Evolutionary conservation across 2,113 vertebrate species (phyloP).

Genomic region (Morone saxatilis): DNA sequence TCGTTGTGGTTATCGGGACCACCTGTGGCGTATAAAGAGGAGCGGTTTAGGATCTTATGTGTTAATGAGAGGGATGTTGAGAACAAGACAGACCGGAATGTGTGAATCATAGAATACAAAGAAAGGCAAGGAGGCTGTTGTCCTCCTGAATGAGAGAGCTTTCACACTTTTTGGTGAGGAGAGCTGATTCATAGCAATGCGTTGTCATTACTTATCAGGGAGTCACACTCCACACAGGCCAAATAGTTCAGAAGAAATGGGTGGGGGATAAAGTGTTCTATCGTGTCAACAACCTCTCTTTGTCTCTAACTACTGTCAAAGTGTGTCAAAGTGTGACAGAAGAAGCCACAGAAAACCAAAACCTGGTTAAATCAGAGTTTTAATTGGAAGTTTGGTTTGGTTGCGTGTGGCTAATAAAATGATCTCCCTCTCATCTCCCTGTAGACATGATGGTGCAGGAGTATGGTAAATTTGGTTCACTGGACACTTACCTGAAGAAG

Average conservation of each 20-base stretch:
- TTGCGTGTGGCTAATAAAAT: neutral
- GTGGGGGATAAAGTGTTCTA: neutral
- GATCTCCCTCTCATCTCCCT: constrained; percentile 12
- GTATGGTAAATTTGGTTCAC: constrained; percentile 94
- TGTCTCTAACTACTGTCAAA: neutral
- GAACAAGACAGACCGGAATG: neutral
- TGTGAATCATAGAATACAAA: neutral
- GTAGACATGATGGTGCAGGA: constrained; percentile 98
- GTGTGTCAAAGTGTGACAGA: neutral
- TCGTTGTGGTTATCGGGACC: neutral
- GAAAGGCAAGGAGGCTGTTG: neutral
- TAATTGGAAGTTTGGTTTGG: neutral
- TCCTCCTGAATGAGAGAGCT: neutral
- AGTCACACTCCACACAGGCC: too few relatives aligned
- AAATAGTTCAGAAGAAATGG: neutral
- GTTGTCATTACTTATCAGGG: neutral
- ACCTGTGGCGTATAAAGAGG: neutral
- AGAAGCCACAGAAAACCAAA: neutral
- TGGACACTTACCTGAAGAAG: constrained; percentile 96
- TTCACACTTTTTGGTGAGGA: neutral
- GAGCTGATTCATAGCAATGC: too few relatives aligned
- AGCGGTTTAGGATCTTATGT: neutral
- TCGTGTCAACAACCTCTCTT: neutral
- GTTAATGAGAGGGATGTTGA: neutral
- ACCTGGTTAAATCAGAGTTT: neutral